Percentiles rank a stretch among this genome's conserved stretches.
Conservation (phyloP, 2,888 invertebrate species). For the Elegia similella region DNA sequence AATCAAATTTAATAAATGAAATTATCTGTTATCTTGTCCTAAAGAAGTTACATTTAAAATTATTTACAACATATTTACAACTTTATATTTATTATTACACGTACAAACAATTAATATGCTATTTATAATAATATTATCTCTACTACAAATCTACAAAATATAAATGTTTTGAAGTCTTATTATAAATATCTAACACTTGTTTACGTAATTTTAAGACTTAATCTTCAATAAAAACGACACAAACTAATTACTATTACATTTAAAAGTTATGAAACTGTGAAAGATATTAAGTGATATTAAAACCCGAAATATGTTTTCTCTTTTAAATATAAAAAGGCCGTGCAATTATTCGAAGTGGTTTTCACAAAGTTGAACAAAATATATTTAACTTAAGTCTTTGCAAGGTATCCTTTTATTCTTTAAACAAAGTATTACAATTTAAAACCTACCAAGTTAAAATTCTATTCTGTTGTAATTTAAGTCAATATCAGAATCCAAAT, state of each 20-base stretch:
- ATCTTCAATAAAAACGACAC: background rate
- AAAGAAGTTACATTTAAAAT: constrained; percentile 32
- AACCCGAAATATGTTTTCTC: background rate
- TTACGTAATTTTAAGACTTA: background rate
- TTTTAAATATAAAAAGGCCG: background rate
- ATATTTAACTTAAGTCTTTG: background rate
- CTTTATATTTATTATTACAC: constrained; percentile 19
- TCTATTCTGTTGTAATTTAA: background rate
- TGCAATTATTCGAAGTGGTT: background rate
- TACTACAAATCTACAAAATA: constrained; percentile 11
- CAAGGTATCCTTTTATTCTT: background rate
- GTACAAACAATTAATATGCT: constrained; percentile 3
- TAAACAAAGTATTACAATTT: background rate
- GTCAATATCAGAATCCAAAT: background rate
- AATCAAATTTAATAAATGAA: constrained; percentile 23
- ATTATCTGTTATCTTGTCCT: constrained; percentile 24
- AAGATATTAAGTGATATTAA: background rate
- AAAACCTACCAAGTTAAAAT: background rate
- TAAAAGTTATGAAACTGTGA: background rate
- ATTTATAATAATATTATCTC: constrained; percentile 7
- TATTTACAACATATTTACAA: constrained; percentile 35
- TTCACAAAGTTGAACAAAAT: background rate
- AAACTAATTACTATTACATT: background rate
- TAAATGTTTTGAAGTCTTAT: background rate
- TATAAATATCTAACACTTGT: background rate